phyloP scores from a whole-genome alignment of 2,888 invertebrate genomes.

The Cantharis rustica region DNA sequence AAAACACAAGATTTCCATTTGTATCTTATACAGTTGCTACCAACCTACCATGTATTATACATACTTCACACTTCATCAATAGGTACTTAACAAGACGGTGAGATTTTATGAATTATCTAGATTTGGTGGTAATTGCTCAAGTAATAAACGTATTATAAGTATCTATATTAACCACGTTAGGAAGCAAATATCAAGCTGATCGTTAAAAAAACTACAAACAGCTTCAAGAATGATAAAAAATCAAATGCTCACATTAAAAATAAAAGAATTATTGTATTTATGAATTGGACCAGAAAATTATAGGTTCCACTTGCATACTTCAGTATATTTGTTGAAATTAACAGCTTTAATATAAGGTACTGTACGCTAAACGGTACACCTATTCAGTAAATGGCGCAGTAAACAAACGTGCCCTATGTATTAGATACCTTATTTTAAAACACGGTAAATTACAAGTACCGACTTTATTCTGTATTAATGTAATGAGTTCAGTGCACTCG shows the following conservation, averaged over 20 bases:
- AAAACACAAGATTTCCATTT: too few relatives aligned
- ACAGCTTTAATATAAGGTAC: not conserved
- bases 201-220: not conserved
- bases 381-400: not conserved
- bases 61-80: not conserved
- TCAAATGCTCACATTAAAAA: not conserved
- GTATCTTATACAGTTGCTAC: too few relatives aligned
- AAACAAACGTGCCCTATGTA: conserved; percentile 13
- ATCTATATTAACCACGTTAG: too few relatives aligned
- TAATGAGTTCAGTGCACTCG: conserved; percentile 12
- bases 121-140: not conserved
- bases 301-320: not conserved
- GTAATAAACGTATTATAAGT: too few relatives aligned
- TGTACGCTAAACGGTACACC: not conserved
- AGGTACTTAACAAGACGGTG: not conserved
- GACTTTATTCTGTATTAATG: conserved; percentile 10
- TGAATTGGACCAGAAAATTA: conserved; percentile 1
- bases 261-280: not conserved
- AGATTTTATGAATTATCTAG: not conserved
- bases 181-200: not conserved
- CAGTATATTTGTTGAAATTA: not conserved
- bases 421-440: conserved; percentile 1
- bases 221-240: not conserved
- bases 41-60: too few relatives aligned
- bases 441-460: not conserved